A percentile compares a stretch with the other conserved stretches of the same genome.
phyloP scores from a whole-genome alignment of 1,140 invertebrate species.

The Drosophila nikananu region DNA sequence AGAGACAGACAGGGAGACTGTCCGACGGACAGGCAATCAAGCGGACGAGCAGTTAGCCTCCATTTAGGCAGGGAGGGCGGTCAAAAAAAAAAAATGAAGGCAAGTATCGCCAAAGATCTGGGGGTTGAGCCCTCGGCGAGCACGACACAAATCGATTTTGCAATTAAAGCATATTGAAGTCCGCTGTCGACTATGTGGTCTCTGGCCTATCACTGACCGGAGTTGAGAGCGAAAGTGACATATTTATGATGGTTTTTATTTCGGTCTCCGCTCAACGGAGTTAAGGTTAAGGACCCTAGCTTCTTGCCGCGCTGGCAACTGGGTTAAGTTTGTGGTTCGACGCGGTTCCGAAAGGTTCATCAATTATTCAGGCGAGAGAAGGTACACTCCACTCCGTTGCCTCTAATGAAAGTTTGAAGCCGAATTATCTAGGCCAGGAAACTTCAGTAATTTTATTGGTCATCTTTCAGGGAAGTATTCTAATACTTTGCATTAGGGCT shows the following conservation, averaged over 20 bases:
- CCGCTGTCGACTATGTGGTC: not conserved
- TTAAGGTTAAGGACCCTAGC: slow-evolving; percentile 73
- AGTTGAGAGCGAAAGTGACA: slow-evolving; percentile 72
- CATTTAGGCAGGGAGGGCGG: slow-evolving; percentile 43
- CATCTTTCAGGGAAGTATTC: not conserved
- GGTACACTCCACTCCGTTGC: not conserved
- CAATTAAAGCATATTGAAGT: slow-evolving; percentile 73
- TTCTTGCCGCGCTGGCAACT: slow-evolving; percentile 12
- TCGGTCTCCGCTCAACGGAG: slow-evolving; percentile 20
- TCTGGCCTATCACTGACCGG: slow-evolving; percentile 25
- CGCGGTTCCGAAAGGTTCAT: slow-evolving; percentile 13
- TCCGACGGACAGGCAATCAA: slow-evolving; percentile 26
- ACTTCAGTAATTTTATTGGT: not conserved
- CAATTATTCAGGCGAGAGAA: slow-evolving; percentile 27
- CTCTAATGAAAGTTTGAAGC: slow-evolving; percentile 8
- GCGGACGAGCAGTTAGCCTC: slow-evolving; percentile 35
- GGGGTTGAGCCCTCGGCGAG: slow-evolving; percentile 45
- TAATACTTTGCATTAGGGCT: not conserved
- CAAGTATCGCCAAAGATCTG: slow-evolving; percentile 35
- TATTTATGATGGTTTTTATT: slow-evolving; percentile 41
- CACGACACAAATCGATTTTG: slow-evolving; percentile 79
- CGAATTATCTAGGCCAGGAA: slow-evolving; percentile 7
- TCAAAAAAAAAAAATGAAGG: slow-evolving; percentile 19
- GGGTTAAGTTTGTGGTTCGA: slow-evolving; percentile 12
- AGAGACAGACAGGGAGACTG: slow-evolving; percentile 38